Evolutionary conservation across 2,113 vertebrate genomes (phyloP).

Genomic region (Amphiprion ocellaris): DNA sequence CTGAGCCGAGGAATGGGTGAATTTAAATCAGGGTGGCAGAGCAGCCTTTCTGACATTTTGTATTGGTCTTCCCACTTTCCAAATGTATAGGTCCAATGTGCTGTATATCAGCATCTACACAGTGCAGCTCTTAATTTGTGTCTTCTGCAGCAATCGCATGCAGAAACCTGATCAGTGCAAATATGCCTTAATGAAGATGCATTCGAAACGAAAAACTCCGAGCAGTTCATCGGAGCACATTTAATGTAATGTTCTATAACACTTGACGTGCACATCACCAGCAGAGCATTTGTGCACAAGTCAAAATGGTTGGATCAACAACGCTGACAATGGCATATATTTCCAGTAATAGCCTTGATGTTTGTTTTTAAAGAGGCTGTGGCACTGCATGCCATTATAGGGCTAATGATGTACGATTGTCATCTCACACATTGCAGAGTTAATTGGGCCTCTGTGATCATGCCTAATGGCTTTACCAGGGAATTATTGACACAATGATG

Average conservation of each 20-base stretch:
- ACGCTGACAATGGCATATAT: constrained; percentile 68
- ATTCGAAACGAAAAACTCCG: constrained; percentile 56
- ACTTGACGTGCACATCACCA: constrained; percentile 70
- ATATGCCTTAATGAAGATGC: constrained; percentile 65
- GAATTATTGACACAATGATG: constrained; percentile 87
- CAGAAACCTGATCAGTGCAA: constrained; percentile 51
- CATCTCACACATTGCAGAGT: constrained; percentile 78
- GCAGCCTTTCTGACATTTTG: constrained; percentile 63
- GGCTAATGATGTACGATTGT: constrained; percentile 83
- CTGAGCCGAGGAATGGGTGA: constrained; percentile 75
- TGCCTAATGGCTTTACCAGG: constrained; percentile 85
- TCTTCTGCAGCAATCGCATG: constrained; percentile 32
- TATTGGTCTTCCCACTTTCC: constrained; percentile 41
- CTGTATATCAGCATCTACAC: constrained; percentile 14
- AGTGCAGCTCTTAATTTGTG: constrained; percentile 44
- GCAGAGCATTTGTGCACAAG: constrained; percentile 60
- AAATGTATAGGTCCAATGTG: constrained; percentile 43
- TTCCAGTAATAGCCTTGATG: constrained; percentile 76
- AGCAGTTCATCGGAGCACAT: constrained; percentile 62
- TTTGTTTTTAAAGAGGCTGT: constrained; percentile 83
- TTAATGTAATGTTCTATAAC: constrained; percentile 71
- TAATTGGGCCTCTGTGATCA: constrained; percentile 85
- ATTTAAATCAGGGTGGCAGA: constrained; percentile 79
- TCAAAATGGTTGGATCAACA: constrained; percentile 65
- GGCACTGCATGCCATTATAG: constrained; percentile 78